Conservation (phyloP, 2,113 vertebrate genomes). For the Alligator sinensis region DNA sequence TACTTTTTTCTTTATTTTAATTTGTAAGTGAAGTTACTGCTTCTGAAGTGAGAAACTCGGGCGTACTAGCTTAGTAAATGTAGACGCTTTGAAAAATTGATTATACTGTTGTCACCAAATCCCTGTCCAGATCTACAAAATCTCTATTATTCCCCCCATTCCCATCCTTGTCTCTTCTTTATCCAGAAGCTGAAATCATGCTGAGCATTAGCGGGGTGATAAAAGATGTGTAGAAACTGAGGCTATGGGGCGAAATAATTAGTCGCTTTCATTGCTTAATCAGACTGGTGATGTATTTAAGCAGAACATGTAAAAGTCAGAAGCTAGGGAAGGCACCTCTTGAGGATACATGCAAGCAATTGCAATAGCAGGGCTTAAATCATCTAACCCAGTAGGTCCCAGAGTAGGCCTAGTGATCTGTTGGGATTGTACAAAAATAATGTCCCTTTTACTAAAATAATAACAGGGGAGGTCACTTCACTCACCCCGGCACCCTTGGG, state of each 20-base stretch:
- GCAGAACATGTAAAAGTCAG: rapidly evolving
- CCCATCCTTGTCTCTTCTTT: not conserved
- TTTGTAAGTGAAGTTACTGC: not conserved
- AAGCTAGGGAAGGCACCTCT: not conserved
- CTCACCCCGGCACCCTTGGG: not conserved
- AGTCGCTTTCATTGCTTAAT: not conserved
- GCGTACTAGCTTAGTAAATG: rapidly evolving
- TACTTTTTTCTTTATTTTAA: not conserved
- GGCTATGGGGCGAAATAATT: not conserved
- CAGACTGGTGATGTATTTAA: not conserved
- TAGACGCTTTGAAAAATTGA: not conserved
- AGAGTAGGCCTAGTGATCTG: not conserved
- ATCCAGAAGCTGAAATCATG: not conserved
- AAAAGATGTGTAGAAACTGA: not conserved
- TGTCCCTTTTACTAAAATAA: rapidly evolving
- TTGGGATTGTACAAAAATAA: not conserved
- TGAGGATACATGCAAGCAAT: not conserved
- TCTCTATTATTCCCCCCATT: not conserved
- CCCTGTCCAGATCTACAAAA: not conserved
- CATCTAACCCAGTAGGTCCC: not conserved
- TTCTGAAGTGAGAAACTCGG: not conserved
- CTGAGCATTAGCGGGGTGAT: not conserved
- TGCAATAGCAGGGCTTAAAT: not conserved
- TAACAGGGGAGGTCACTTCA: rapidly evolving
- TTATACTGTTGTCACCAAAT: not conserved